These are phyloP conservation scores for Echinops telfairi DNA, from an alignment of 2,113 vertebrate species.

Conservation along the genomic window DNA sequence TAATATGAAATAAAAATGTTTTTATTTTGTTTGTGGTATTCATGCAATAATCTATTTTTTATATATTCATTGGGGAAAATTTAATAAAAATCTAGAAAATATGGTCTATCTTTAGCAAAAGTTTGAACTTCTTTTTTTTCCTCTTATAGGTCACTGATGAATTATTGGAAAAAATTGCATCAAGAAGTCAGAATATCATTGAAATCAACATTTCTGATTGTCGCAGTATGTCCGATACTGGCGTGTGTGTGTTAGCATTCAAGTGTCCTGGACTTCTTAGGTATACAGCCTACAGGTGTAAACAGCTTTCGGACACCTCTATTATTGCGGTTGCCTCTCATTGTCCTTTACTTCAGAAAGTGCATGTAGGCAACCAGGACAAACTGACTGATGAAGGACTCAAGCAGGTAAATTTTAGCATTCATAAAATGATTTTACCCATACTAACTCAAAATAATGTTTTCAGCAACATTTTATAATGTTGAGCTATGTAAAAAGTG, in stretches of 20 bases:
- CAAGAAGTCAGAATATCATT: slow-evolving; percentile 96
- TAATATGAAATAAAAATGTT: slow-evolving; percentile 20
- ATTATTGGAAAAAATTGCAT: slow-evolving; percentile 96
- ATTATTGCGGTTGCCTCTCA: slow-evolving; percentile 93
- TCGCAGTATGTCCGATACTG: slow-evolving; percentile 95
- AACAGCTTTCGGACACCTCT: slow-evolving; percentile 96
- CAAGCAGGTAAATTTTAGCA: slow-evolving; percentile 91
- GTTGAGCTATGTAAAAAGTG: slow-evolving; percentile 46
- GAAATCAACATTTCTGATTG: slow-evolving; percentile 99
- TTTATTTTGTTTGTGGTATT: slow-evolving; percentile 51
- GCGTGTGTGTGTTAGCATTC: slow-evolving; percentile 94
- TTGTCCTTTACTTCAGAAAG: slow-evolving; percentile 96
- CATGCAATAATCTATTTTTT: not conserved
- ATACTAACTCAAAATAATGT: slow-evolving; percentile 48
- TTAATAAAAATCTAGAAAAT: slow-evolving; percentile 3
- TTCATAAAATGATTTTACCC: slow-evolving; percentile 24
- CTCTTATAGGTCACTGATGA: slow-evolving; percentile 94
- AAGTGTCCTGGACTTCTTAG: slow-evolving; percentile 95
- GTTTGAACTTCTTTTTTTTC: slow-evolving; percentile 61
- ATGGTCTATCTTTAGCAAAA: slow-evolving; percentile 14
- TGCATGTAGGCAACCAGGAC: slow-evolving; percentile 99
- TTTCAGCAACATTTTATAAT: slow-evolving; percentile 40
- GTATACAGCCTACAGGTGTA: slow-evolving; percentile 97
- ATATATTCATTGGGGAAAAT: not conserved
- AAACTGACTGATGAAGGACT: slow-evolving; percentile 95